A percentile compares a stretch with the other conserved stretches of the same genome.
phyloP scores from a whole-genome alignment of 2,888 invertebrate genomes.

The Pterobdella sp. region DNA sequence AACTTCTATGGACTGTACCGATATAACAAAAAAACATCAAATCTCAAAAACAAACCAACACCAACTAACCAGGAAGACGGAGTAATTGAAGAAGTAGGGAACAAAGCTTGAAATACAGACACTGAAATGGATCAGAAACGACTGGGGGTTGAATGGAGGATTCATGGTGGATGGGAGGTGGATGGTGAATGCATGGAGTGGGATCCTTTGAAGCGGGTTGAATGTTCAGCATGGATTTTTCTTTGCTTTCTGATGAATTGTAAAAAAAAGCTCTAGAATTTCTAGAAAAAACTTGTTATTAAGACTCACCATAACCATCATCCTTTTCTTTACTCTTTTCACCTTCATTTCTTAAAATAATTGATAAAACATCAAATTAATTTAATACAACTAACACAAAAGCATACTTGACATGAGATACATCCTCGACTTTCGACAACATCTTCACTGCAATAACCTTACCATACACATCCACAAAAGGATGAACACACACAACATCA shows the following conservation, averaged over 20 bases:
- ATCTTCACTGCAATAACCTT: conserved; percentile 73
- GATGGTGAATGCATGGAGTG: background rate
- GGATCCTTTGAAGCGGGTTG: background rate
- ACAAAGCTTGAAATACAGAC: background rate
- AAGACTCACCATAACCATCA: no score
- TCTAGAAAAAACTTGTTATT: no score
- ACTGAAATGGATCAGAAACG: background rate
- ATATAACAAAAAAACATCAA: no score
- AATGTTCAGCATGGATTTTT: background rate
- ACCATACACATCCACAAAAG: conserved; percentile 83
- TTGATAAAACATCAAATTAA: background rate
- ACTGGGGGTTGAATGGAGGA: background rate
- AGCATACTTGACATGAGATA: background rate
- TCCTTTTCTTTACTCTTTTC: background rate
- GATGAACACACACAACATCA: no score
- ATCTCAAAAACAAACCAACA: no score
- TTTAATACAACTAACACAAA: background rate
- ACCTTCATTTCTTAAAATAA: background rate
- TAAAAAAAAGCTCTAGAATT: no score
- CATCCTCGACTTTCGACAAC: background rate
- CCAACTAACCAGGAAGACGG: no score
- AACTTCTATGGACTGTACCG: no score
- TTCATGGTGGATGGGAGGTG: background rate
- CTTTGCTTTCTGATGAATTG: no score
- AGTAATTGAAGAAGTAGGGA: background rate